Conservation (phyloP, 2,113 vertebrate genomes). For the Chitala chitala region DNA sequence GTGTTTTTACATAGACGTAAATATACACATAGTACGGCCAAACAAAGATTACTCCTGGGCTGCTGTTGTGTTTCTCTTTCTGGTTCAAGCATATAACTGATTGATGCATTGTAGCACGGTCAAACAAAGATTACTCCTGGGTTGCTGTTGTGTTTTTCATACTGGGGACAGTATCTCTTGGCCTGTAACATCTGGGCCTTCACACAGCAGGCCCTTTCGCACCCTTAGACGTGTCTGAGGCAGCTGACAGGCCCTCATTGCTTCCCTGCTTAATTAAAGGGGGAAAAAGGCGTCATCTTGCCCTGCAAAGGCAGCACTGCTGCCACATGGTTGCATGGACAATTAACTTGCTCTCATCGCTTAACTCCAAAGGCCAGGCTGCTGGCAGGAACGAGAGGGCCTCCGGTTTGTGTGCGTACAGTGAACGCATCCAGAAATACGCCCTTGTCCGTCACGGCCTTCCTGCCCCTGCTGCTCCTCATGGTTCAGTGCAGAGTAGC, state of each 20-base stretch:
- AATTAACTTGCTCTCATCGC: slow-evolving; percentile 90
- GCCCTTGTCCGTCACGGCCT: slow-evolving; percentile 47
- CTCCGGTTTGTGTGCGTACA: slow-evolving; percentile 48
- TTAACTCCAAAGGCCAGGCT: slow-evolving; percentile 77
- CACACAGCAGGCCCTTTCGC: slow-evolving; percentile 45
- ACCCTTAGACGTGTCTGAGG: slow-evolving; percentile 38
- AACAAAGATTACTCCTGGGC: background rate
- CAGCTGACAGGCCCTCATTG: slow-evolving; percentile 70
- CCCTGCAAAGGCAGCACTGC: slow-evolving; percentile 57
- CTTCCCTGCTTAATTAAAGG: slow-evolving; percentile 87
- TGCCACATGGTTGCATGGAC: slow-evolving; percentile 58
- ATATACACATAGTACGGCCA: background rate
- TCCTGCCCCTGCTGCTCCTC: background rate
- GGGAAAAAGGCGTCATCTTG: slow-evolving; percentile 65
- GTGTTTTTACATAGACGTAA: too few species aligned
- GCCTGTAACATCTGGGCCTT: background rate
- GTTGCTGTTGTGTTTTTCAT: background rate
- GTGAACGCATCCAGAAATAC: slow-evolving; percentile 50
- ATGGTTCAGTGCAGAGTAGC: too few species aligned
- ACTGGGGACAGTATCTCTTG: background rate
- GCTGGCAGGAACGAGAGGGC: too few species aligned
- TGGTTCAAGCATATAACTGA: too few species aligned
- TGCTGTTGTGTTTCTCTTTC: background rate
- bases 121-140: background rate
- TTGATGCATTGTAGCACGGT: background rate